Conservation (phyloP, 2,113 vertebrate genomes). For the Protobothrops flavoviridis region DNA sequence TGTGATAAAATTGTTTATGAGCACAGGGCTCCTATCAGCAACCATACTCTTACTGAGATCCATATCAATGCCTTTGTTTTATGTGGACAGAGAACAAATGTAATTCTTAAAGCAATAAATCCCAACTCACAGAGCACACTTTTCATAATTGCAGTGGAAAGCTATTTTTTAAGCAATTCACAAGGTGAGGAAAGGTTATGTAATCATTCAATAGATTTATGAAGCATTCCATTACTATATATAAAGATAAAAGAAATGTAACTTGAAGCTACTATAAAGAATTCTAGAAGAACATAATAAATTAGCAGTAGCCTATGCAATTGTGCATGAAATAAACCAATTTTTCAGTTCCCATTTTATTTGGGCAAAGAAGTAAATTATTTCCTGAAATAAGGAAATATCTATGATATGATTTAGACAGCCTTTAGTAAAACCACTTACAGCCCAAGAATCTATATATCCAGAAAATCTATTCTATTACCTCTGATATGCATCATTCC, state of each 20-base stretch:
- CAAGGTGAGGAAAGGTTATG: background rate
- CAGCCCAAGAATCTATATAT: background rate
- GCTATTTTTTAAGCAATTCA: conserved; percentile 6
- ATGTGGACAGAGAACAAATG: background rate
- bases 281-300: background rate
- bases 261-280: background rate
- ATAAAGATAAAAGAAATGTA: background rate
- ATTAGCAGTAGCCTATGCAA: background rate
- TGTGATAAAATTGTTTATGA: background rate
- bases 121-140: background rate
- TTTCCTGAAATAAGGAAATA: background rate
- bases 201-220: background rate
- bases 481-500: background rate
- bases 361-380: background rate
- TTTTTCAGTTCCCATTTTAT: background rate
- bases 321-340: background rate
- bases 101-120: background rate
- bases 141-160: background rate
- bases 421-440: background rate
- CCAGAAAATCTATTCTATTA: background rate
- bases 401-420: background rate
- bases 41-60: background rate
- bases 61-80: background rate
- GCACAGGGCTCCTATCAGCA: background rate
- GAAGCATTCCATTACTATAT: background rate